phyloP scores from a whole-genome alignment of 2,113 vertebrate species.

The Campylorhamphus procurvoides region DNA sequence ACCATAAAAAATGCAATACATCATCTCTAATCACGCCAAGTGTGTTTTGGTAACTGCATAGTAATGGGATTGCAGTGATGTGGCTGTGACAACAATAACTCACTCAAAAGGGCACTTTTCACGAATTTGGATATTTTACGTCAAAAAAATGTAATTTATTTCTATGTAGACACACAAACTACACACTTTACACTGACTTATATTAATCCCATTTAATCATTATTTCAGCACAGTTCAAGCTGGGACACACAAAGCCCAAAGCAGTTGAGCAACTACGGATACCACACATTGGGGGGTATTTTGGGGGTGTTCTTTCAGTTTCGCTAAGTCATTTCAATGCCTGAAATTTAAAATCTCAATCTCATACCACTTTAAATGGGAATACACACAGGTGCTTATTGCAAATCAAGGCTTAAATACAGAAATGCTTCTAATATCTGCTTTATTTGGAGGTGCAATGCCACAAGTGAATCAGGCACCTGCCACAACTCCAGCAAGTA shows the following conservation, averaged over 20 bases:
- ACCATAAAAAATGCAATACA: conserved; percentile 9
- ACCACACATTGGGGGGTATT: neutral
- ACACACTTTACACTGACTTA: neutral
- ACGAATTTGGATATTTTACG: neutral
- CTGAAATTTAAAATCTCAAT: neutral
- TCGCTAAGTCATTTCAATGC: neutral
- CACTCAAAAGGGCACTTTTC: neutral
- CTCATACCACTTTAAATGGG: neutral
- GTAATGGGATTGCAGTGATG: fast-evolving
- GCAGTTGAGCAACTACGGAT: neutral
- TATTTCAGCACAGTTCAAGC: neutral
- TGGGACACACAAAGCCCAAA: neutral
- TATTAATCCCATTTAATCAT: neutral
- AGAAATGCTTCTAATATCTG: neutral
- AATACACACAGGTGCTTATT: neutral
- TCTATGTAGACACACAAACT: neutral
- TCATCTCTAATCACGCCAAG: neutral
- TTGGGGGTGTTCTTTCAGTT: neutral
- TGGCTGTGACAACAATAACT: neutral
- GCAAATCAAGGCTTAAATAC: neutral
- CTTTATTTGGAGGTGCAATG: neutral
- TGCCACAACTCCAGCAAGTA: neutral
- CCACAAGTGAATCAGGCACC: neutral
- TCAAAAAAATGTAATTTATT: neutral
- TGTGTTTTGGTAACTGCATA: neutral